phyloP scores from a whole-genome alignment of 1,140 invertebrate species.

The Listronotus oregonensis region DNA sequence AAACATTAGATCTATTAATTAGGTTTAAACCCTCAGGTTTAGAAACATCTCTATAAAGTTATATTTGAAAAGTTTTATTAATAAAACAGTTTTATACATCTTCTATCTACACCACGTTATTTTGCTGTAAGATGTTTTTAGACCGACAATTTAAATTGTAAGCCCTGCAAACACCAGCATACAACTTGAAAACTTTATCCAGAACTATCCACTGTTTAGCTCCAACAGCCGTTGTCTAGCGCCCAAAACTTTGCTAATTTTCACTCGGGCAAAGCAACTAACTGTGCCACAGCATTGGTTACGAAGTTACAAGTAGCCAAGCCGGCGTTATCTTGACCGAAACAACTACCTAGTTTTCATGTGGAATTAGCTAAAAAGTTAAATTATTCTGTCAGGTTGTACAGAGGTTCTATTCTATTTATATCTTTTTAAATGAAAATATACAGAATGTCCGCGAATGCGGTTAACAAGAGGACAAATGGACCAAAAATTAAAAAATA shows the following conservation, averaged over 20 bases:
- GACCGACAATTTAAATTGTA: constrained; percentile 22
- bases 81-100: too few species aligned
- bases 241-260: constrained; percentile 25
- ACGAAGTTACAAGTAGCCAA: constrained; percentile 24
- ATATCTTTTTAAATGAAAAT: too few species aligned
- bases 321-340: constrained; percentile 28
- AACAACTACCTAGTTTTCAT: constrained; percentile 22
- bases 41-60: too few species aligned
- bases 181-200: constrained; percentile 18
- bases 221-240: constrained; percentile 21
- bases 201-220: constrained; percentile 16
- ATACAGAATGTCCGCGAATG: too few species aligned
- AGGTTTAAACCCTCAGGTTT: too few species aligned
- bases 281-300: constrained; percentile 14
- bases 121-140: too few species aligned
- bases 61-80: too few species aligned
- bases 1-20: too few species aligned
- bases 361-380: constrained; percentile 8
- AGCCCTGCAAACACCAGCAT: constrained; percentile 12
- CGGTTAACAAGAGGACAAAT: too few species aligned
- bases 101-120: too few species aligned
- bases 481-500: too few species aligned
- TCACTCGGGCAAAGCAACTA: constrained; percentile 18
- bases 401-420: too few species aligned
- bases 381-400: neutral